phyloP scores from a whole-genome alignment of 2,888 invertebrate genomes.

The Nomada flava region DNA sequence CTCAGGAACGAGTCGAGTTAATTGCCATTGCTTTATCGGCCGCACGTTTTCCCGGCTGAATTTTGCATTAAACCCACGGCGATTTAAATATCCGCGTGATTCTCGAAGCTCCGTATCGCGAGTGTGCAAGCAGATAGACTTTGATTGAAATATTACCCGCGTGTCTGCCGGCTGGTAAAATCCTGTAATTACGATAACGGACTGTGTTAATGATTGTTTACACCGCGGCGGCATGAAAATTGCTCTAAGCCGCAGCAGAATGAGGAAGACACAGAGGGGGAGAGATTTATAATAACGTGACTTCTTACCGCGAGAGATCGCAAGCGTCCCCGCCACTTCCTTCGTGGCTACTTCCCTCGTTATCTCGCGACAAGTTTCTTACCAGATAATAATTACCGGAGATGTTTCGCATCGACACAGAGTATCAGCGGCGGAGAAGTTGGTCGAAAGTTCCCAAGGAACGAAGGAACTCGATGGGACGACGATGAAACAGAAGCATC shows the following conservation, averaged over 20 bases:
- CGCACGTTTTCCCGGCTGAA: slow-evolving; percentile 26
- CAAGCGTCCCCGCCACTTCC: slow-evolving; percentile 30
- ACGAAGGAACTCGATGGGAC: slow-evolving; percentile 64
- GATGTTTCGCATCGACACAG: slow-evolving; percentile 78
- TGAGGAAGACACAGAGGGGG: not conserved
- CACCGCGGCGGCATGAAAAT: slow-evolving; percentile 59
- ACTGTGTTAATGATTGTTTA: slow-evolving; percentile 73
- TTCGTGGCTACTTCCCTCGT: slow-evolving; percentile 64
- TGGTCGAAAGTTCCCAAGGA: slow-evolving; percentile 79
- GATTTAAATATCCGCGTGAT: slow-evolving; percentile 24
- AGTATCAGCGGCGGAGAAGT: slow-evolving; percentile 72
- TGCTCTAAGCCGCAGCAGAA: slow-evolving; percentile 45
- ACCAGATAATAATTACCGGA: slow-evolving; percentile 80
- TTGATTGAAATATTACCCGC: slow-evolving; percentile 69
- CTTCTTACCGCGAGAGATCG: slow-evolving; percentile 49
- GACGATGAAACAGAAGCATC: slow-evolving; percentile 59
- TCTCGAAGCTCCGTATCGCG: not conserved
- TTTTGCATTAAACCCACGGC: slow-evolving; percentile 30
- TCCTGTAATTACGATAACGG: slow-evolving; percentile 68
- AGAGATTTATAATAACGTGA: slow-evolving; percentile 33
- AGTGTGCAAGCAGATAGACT: slow-evolving; percentile 53
- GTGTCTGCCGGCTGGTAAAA: slow-evolving; percentile 41
- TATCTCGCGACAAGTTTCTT: slow-evolving; percentile 81
- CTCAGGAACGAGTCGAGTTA: slow-evolving; percentile 28
- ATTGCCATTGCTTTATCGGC: slow-evolving; percentile 35